These are phyloP conservation scores for Drosophila multiciliata DNA, from an alignment of 2,888 invertebrate genomes.

Conservation along the genomic window DNA sequence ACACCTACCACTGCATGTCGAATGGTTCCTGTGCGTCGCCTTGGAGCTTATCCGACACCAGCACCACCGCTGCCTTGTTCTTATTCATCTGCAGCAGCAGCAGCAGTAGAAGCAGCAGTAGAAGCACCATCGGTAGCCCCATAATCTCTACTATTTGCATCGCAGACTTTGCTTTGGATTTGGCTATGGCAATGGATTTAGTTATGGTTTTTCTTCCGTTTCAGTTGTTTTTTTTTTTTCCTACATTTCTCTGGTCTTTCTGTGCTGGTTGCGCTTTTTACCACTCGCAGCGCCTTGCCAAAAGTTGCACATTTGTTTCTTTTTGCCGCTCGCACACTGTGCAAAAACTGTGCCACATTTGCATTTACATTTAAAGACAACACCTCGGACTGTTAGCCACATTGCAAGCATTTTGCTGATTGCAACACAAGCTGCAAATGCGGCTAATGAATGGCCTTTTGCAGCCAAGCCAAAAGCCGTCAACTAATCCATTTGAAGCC, in stretches of 20 bases:
- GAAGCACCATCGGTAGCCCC: constrained; percentile 37
- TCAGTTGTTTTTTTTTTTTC: constrained; percentile 13
- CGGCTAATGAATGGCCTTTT: constrained; percentile 63
- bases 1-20: constrained; percentile 40
- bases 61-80: constrained; percentile 28
- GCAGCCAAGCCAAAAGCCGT: constrained; percentile 43
- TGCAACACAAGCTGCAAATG: constrained; percentile 42
- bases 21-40: constrained; percentile 31
- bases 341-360: constrained; percentile 69
- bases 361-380: constrained; percentile 32
- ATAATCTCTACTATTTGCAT: constrained; percentile 81
- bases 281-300: constrained; percentile 20
- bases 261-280: constrained; percentile 69
- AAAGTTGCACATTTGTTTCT: constrained; percentile 61
- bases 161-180: constrained; percentile 81
- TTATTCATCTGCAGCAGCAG: constrained; percentile 56
- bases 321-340: constrained; percentile 60
- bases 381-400: constrained; percentile 26
- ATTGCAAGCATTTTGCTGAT: constrained; percentile 55
- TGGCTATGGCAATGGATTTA: constrained; percentile 78
- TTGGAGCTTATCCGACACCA: constrained; percentile 31
- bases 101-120: constrained; percentile 2
- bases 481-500: constrained; percentile 47
- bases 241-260: constrained; percentile 39
- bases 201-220: constrained; percentile 77